phyloP scores from a whole-genome alignment of 2,797 vertebrate species.

The Carapus acus region DNA sequence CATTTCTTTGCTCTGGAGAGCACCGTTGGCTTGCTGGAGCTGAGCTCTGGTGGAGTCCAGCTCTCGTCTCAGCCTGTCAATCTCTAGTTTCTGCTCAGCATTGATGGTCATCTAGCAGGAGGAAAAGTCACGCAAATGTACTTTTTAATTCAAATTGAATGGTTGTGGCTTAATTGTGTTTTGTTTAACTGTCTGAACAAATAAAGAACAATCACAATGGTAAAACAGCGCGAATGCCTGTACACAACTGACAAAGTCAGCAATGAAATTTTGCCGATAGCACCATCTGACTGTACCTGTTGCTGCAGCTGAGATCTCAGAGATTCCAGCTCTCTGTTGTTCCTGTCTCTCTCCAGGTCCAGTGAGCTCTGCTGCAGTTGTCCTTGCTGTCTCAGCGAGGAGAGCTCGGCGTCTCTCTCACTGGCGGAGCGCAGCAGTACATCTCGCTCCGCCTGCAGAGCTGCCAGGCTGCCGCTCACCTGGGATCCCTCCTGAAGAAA shows the following conservation, averaged over 20 bases:
- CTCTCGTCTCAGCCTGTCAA: constrained; percentile 80
- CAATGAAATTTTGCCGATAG: no score
- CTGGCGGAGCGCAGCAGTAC: constrained; percentile 57
- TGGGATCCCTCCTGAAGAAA: constrained; percentile 56
- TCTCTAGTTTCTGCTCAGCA: constrained; percentile 78
- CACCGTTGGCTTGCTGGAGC: constrained; percentile 56
- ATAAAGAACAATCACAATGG: no score
- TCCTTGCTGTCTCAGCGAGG: constrained; percentile 63
- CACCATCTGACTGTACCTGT: constrained; percentile 40
- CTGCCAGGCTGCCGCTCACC: constrained; percentile 58
- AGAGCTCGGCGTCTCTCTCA: constrained; percentile 66
- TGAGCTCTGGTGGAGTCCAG: constrained; percentile 73
- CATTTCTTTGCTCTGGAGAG: constrained; percentile 69
- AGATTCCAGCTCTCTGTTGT: constrained; percentile 55
- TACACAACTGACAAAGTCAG: no score
- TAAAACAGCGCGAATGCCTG: no score
- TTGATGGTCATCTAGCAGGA: constrained; percentile 59
- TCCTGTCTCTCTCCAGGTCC: constrained; percentile 64
- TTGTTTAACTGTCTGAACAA: no score
- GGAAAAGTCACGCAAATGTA: not conserved
- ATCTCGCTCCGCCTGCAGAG: constrained; percentile 72
- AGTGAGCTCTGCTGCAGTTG: constrained; percentile 64
- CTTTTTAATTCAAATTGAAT: not conserved
- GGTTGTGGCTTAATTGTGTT: not conserved
- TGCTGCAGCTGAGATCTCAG: constrained; percentile 66